phyloP scores from a whole-genome alignment of 2,888 invertebrate genomes.

The Pharmacophagus antenor region DNA sequence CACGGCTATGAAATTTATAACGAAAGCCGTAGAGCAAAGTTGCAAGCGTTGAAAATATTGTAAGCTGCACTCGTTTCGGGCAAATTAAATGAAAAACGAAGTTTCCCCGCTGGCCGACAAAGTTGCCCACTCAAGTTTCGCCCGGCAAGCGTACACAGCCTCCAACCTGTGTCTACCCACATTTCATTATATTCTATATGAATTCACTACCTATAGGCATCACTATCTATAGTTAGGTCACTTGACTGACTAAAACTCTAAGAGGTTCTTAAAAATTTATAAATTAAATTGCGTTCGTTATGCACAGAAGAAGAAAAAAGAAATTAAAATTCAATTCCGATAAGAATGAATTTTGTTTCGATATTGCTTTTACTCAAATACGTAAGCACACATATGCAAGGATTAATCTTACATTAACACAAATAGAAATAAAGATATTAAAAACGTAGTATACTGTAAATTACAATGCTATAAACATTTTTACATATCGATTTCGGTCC shows the following conservation, averaged over 20 bases:
- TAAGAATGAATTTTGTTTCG: too few relatives aligned
- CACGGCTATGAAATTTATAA: slow-evolving; percentile 68
- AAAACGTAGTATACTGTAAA: too few relatives aligned
- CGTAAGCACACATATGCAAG: too few relatives aligned
- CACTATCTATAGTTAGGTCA: not conserved
- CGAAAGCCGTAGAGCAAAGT: slow-evolving; percentile 66
- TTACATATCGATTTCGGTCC: not conserved
- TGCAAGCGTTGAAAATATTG: slow-evolving; percentile 76
- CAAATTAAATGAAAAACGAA: slow-evolving; percentile 79
- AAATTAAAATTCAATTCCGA: too few relatives aligned
- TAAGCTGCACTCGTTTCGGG: slow-evolving; percentile 76
- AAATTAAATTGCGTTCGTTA: not conserved
- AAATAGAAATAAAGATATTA: too few relatives aligned
- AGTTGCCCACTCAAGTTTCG: slow-evolving; percentile 75
- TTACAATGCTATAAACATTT: not conserved
- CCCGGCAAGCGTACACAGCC: slow-evolving; percentile 41
- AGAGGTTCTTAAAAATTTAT: not conserved
- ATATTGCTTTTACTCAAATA: too few relatives aligned
- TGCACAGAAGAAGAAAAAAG: too few relatives aligned
- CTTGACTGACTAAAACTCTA: too few relatives aligned
- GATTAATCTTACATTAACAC: too few relatives aligned
- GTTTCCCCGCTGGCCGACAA: slow-evolving; percentile 68
- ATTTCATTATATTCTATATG: slow-evolving; percentile 20
- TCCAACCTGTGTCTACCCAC: slow-evolving; percentile 27
- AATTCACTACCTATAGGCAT: slow-evolving; percentile 18